Evolutionary conservation across 2,888 invertebrate species (phyloP).

Genomic region (Lochmaea capreae): DNA sequence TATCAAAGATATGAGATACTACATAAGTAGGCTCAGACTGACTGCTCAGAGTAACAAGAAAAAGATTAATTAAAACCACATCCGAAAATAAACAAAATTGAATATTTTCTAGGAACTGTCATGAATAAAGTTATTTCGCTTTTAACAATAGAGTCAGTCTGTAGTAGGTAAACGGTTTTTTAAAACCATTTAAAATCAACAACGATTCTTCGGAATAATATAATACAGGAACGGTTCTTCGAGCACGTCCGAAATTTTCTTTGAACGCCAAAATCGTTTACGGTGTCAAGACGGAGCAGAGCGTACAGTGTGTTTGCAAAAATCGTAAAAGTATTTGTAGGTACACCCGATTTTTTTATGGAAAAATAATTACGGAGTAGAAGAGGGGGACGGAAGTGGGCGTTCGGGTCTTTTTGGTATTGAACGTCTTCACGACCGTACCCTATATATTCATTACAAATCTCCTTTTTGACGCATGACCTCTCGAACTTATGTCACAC

Average conservation of each 20-base stretch:
- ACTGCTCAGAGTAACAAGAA: too few species aligned
- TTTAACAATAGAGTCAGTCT: slow-evolving; percentile 43
- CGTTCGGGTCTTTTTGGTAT: too few species aligned
- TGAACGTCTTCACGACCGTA: too few species aligned
- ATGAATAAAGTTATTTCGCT: slow-evolving; percentile 45
- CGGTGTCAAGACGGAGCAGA: background rate
- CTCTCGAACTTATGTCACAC: too few species aligned
- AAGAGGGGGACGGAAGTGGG: too few species aligned
- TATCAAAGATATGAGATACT: too few species aligned
- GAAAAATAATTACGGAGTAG: too few species aligned
- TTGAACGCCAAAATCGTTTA: slow-evolving; percentile 23
- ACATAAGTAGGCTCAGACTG: too few species aligned
- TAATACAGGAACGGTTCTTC: slow-evolving; percentile 45
- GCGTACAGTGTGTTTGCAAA: background rate
- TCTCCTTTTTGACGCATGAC: too few species aligned
- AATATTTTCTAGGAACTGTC: slow-evolving; percentile 40
- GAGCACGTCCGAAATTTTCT: slow-evolving; percentile 46
- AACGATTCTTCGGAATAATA: slow-evolving; percentile 42
- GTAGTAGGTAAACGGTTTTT: slow-evolving; percentile 34
- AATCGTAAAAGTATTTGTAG: background rate
- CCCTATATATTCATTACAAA: too few species aligned
- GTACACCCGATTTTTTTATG: too few species aligned
- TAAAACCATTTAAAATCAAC: slow-evolving; percentile 46
- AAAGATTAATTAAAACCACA: background rate
- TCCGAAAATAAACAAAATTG: slow-evolving; percentile 9